Evolutionary conservation across 2,113 vertebrate genomes (phyloP).

Genomic region (Arvicanthis niloticus): DNA sequence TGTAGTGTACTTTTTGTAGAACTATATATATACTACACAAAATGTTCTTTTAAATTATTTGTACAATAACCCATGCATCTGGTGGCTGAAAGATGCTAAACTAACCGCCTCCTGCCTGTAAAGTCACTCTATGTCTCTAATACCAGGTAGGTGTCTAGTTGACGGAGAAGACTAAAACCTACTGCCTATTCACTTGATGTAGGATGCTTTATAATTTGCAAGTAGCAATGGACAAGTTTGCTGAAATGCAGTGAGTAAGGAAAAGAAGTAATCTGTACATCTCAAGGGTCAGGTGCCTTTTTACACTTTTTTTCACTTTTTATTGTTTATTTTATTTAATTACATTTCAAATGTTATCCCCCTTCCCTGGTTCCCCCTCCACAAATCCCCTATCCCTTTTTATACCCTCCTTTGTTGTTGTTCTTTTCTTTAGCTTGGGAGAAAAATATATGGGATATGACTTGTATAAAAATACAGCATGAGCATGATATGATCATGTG

Average conservation of each 20-base stretch:
- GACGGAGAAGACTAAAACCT: not conserved
- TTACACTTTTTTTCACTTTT: not conserved
- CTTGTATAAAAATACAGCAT: not conserved
- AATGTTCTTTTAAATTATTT: not conserved
- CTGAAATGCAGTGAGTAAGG: not conserved
- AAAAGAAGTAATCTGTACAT: not conserved
- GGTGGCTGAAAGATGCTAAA: not conserved
- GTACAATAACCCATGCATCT: not conserved
- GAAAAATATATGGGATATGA: not conserved
- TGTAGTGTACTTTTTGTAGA: not conserved
- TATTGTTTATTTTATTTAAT: no score
- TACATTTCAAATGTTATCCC: no score
- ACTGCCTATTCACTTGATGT: not conserved
- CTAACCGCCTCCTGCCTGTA: fast-evolving
- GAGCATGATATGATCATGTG: not conserved
- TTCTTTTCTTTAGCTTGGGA: not conserved
- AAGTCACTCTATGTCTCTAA: not conserved
- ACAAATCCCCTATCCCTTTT: not conserved
- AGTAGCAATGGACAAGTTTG: not conserved
- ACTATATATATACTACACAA: not conserved
- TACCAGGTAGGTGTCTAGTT: not conserved
- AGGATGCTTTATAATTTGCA: not conserved
- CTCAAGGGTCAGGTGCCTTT: not conserved
- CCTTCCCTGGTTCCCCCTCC: no score
- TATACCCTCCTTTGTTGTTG: not conserved